Evolutionary conservation across 2,888 invertebrate species (phyloP).

Genomic region (Germaria angustata): DNA sequence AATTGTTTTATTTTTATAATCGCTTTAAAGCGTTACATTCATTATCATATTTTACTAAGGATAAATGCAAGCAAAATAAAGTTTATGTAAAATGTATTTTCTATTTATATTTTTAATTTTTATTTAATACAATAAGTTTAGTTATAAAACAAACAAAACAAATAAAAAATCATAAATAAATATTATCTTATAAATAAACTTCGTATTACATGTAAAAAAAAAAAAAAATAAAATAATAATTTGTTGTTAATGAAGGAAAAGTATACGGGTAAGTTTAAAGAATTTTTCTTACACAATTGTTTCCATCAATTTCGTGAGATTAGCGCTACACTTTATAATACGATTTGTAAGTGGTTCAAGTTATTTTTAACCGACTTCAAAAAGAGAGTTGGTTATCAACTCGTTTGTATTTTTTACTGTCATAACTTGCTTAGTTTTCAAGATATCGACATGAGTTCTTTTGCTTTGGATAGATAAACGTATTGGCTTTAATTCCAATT

Average conservation of each 20-base stretch:
- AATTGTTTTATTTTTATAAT: constrained; percentile 49
- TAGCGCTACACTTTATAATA: too few relatives aligned
- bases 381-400: too few relatives aligned
- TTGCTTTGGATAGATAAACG: too few relatives aligned
- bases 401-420: too few relatives aligned
- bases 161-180: constrained; percentile 59
- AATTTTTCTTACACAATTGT: too few relatives aligned
- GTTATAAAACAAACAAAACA: constrained; percentile 30
- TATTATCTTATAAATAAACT: constrained; percentile 67
- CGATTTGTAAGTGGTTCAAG: too few relatives aligned
- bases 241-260: constrained; percentile 7
- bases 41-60: constrained; percentile 24
- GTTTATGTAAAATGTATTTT: constrained; percentile 63
- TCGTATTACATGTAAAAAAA: constrained; percentile 65
- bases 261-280: background rate
- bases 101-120: too few relatives aligned
- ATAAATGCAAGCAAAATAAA: constrained; percentile 25
- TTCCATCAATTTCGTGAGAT: too few relatives aligned
- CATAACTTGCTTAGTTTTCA: too few relatives aligned
- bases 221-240: background rate
- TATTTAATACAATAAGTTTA: constrained; percentile 60
- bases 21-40: constrained; percentile 28
- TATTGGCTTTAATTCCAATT: too few relatives aligned
- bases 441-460: too few relatives aligned
- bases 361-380: too few relatives aligned